A percentile compares a stretch with the other conserved stretches of the same genome.
These are phyloP conservation scores for Meriones unguiculatus DNA, from an alignment of 2,113 vertebrate species.

Conservation along the genomic window DNA sequence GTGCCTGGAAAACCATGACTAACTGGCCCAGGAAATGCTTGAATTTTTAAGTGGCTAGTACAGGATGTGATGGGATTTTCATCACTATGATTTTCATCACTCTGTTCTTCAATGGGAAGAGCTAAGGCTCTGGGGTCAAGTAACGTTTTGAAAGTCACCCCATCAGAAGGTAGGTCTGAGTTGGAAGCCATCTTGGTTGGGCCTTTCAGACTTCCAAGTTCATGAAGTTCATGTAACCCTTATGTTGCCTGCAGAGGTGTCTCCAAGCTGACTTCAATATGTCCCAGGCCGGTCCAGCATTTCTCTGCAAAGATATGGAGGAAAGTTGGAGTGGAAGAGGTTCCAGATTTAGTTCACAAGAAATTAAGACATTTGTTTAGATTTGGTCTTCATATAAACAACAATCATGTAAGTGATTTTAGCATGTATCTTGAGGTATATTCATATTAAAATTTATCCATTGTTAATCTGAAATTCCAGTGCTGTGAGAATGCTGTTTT, in stretches of 20 bases:
- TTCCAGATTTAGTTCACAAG: neutral
- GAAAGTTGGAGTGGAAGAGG: neutral
- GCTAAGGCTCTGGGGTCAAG: neutral
- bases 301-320: neutral
- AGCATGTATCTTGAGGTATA: neutral
- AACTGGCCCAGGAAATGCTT: neutral
- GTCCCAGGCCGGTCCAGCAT: neutral
- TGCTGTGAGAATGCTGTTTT: neutral
- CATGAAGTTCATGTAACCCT: neutral
- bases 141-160: neutral
- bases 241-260: neutral
- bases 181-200: neutral
- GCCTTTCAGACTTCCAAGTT: neutral
- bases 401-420: neutral
- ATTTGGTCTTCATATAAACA: slow-evolving; percentile 46
- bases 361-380: neutral
- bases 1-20: neutral
- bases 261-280: neutral
- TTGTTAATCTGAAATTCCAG: slow-evolving; percentile 23
- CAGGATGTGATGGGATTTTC: no score
- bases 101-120: neutral
- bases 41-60: neutral
- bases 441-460: neutral
- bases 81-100: neutral
- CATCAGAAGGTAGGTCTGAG: neutral